Evolutionary conservation across 1,140 invertebrate species (phyloP), one percentile per base, ranked within the genome.

Genomic region (Pseudomyrmex flavicornis): DNA sequence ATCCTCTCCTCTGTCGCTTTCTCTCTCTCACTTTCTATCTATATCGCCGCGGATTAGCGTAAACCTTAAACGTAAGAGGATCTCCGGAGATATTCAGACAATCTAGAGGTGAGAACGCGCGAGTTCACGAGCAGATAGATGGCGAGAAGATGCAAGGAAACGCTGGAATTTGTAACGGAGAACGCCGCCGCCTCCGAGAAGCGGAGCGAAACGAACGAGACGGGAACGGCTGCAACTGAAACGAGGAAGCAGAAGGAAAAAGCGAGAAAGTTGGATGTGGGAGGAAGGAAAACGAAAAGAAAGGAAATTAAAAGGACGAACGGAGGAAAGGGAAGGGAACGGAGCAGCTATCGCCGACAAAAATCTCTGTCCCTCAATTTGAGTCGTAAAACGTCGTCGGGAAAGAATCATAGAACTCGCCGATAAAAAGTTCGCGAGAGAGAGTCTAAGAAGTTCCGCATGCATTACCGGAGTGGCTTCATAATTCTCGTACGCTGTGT

Each of bases 61-160:
- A 75, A 68, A 84, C 54, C 80, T 76, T 75, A 82, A 83, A 76
- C 22, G 65, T 85, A 85, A 83, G 80, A 85, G 72, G 72, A 75
- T 85, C 79, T 48, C 9, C 20, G 35, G 66, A 84, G 75, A 80
- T 77, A 77, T 68, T 84, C 75, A 79, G 20, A 48, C 63, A 44
- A 15, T 48, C 56, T 79, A 62, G 59, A 5, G 65, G 73, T 65
- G 74, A 68, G 75, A 77, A 69, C 54, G 35, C n/a, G 13, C 56
- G 73, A 62, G 65, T 17, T 79, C 46, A 74, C 59, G 69, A 63
- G 46, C 58, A 54, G 59, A 63, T 82, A 58, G 70, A 82, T 82
- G 59, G 59, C 61, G 26, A 12, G 58, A 5, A 22, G 48, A 82
- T 75, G 48, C 26, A 54, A 62, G 61, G 72, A 82, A 82, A 75